Evolutionary conservation across 2,888 invertebrate species (phyloP), one percentile per base, ranked within the genome.

Genomic region (Pegoplata infirma): DNA sequence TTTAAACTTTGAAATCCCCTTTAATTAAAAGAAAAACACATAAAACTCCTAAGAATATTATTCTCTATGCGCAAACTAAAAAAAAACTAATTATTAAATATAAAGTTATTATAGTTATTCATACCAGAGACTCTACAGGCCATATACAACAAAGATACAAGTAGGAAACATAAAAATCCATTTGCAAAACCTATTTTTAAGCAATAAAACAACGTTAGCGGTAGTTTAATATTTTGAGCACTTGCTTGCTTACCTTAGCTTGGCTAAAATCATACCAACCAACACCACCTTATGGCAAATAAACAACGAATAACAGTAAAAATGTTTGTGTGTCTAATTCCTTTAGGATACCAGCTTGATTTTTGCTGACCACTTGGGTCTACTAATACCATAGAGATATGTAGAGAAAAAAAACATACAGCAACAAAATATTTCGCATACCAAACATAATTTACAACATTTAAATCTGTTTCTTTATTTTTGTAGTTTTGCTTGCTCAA

Each of bases 321-420:
- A 8, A 44, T 44, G 21, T 44, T 1, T n/a, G n/a, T n/a, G n/a
- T n/a, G n/a, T n/a, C n/a, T n/a, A n/a, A 14, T 16, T 44, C 23
- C 51, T 51, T 10, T 16, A 53, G 64, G 51, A 64, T 14, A 14
- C 47, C 61, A 63, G 47, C 61, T 63, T 49, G 10, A 17, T 61
- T 44, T 59, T 8, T 19, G 19, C 10, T 40, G 36, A 12, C 12
- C 32, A 32, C 12, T 40, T 40, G 12, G n/a, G n/a, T n/a, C 51
- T 16, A 47, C 17, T 8, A 47, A 47, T 10, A 19, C 17, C 5
- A 7, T 17, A 16, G 17, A 10, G 17, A 17, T 47, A 16, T 17
- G 2, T 10, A 47, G 14, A 53, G n/a, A 5, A 21, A 36, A 3
- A n/a, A 25, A 44, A 16, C 10, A 59, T n/a, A 46, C 14, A 59